Evolutionary conservation across 2,888 invertebrate species (phyloP).

Genomic region (Magallana nippona): DNA sequence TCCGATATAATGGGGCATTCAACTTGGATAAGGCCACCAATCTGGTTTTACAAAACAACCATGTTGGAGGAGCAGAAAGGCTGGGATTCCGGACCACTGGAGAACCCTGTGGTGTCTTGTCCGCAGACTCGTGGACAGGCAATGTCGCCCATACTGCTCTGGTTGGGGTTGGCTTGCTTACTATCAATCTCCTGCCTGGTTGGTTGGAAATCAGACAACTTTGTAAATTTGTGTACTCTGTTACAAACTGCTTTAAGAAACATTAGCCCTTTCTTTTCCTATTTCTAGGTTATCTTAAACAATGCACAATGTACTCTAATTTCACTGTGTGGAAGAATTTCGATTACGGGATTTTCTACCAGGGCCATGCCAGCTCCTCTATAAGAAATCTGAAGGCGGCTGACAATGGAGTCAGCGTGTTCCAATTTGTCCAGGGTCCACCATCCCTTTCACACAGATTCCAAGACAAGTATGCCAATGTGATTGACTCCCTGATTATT

Average conservation of each 20-base stretch:
- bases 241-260: neutral
- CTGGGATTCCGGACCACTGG: conserved; percentile 61
- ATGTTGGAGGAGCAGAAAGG: conserved; percentile 72
- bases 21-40: conserved; percentile 58
- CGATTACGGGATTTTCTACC: conserved; percentile 73
- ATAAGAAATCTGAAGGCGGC: conserved; percentile 52
- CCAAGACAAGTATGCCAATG: conserved; percentile 52
- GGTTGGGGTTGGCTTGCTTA: conserved; percentile 56
- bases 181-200: conserved; percentile 15
- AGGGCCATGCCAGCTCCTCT: conserved; percentile 47
- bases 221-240: neutral
- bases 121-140: conserved; percentile 54
- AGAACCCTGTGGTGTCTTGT: conserved; percentile 57
- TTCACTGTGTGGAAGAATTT: conserved; percentile 68
- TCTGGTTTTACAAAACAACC: conserved; percentile 64
- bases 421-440: conserved; percentile 65
- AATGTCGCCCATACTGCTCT: conserved; percentile 66
- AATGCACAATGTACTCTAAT: conserved; percentile 63
- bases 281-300: neutral
- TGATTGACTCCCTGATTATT: conserved; percentile 63
- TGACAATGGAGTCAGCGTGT: conserved; percentile 68
- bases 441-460: conserved; percentile 51
- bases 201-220: neutral
- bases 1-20: conserved; percentile 63
- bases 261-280: no score